phyloP scores from a whole-genome alignment of 2,113 vertebrate species.

The Eudyptes chrysolophus region DNA sequence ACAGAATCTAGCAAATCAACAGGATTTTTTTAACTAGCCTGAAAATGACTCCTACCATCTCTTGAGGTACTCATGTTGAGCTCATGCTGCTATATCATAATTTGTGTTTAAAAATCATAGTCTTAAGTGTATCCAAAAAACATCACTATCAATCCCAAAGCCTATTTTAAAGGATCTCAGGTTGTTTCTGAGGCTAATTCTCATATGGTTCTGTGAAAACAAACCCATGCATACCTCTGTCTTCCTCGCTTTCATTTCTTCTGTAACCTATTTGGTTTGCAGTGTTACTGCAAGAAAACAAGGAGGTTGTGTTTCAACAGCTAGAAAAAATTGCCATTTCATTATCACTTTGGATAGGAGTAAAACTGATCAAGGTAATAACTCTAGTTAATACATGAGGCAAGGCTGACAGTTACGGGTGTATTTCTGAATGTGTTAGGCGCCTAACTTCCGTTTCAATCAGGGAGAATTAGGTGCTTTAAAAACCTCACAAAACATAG shows the following conservation, averaged over 20 bases:
- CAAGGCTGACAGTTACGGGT: neutral
- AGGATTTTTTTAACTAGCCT: neutral
- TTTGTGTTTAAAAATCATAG: neutral
- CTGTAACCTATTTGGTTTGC: neutral
- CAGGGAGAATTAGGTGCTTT: neutral
- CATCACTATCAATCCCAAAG: neutral
- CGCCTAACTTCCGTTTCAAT: neutral
- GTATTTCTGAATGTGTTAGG: neutral
- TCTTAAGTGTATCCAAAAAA: neutral
- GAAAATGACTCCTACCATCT: neutral
- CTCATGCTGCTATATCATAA: neutral
- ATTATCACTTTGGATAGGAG: neutral
- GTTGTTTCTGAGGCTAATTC: neutral
- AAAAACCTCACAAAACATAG: neutral
- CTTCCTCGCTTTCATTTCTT: neutral
- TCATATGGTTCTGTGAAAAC: neutral
- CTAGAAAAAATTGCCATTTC: neutral
- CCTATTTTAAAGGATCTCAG: neutral
- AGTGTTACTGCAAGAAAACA: neutral
- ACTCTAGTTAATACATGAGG: neutral
- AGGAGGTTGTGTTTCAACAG: neutral
- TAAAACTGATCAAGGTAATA: neutral
- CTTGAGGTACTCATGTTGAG: neutral
- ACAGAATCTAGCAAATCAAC: neutral
- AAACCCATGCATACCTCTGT: neutral